These are phyloP conservation scores for Tetrapedia diversipes DNA, from an alignment of 2,888 invertebrate species.

Conservation along the genomic window DNA sequence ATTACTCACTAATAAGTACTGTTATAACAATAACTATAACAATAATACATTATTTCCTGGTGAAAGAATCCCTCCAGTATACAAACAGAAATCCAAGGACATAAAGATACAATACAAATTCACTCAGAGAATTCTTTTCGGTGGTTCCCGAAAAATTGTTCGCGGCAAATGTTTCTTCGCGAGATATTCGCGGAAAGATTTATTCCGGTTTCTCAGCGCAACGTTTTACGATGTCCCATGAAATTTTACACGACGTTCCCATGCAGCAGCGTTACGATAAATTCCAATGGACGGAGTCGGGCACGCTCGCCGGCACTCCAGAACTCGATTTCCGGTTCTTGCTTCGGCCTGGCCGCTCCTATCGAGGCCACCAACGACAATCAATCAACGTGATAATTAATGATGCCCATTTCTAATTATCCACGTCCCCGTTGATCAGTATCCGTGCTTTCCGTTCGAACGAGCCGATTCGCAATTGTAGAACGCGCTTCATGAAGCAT, in stretches of 20 bases:
- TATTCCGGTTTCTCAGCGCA: background rate
- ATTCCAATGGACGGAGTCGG: background rate
- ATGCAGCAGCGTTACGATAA: constrained; percentile 1
- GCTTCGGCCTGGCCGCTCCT: constrained; percentile 12
- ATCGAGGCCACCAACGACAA: constrained; percentile 21
- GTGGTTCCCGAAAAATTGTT: too few relatives aligned
- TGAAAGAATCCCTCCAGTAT: too few relatives aligned
- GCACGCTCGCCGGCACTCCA: background rate
- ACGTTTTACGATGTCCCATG: constrained; percentile 2
- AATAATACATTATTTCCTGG: too few relatives aligned
- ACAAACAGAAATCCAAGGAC: too few relatives aligned
- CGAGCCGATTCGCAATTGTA: constrained; percentile 19
- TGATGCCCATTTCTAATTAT: constrained; percentile 62
- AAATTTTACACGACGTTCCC: constrained; percentile 11
- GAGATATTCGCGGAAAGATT: background rate
- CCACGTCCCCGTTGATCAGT: constrained; percentile 55
- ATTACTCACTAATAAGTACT: too few relatives aligned
- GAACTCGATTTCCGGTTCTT: constrained; percentile 39
- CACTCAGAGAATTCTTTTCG: too few relatives aligned
- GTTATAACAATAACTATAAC: too few relatives aligned
- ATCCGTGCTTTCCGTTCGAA: constrained; percentile 58
- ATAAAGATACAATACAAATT: too few relatives aligned
- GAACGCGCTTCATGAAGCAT: constrained; percentile 22
- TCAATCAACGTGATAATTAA: constrained; percentile 55
- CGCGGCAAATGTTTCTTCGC: background rate